phyloP scores from a whole-genome alignment of 2,888 invertebrate species.

The Graphium colonna region DNA sequence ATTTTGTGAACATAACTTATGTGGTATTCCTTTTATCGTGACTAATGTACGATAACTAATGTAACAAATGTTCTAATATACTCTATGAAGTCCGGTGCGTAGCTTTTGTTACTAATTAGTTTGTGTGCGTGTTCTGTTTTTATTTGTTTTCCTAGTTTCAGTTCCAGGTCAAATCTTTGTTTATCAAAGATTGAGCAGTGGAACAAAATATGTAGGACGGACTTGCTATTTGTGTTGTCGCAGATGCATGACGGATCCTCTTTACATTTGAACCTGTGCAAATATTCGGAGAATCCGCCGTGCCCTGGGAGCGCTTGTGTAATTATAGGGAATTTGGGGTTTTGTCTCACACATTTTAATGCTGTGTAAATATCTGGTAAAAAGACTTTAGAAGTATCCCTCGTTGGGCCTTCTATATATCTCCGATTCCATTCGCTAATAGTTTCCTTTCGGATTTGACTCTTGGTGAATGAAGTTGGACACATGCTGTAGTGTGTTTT shows the following conservation, averaged over 20 bases:
- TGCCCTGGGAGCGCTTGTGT: not conserved
- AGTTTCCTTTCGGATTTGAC: not conserved
- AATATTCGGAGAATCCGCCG: not conserved
- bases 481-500: conserved; percentile 10
- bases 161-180: not conserved
- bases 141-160: not conserved
- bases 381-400: not conserved
- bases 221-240: not conserved
- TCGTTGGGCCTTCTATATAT: not conserved
- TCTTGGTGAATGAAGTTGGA: not conserved
- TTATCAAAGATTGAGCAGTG: not conserved
- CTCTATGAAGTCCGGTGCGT: no score
- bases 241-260: not conserved
- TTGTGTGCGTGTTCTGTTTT: not conserved
- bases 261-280: not conserved
- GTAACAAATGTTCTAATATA: no score
- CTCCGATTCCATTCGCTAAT: not conserved
- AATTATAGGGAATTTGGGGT: not conserved
- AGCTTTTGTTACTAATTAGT: not conserved
- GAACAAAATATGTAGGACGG: not conserved
- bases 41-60: no score
- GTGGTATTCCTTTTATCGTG: no score
- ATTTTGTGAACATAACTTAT: no score
- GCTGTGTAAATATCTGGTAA: no score
- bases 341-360: no score